Base-by-base conservation (phyloP, 2,113 vertebrate genomes). In the Meriones unguiculatus region DNA sequence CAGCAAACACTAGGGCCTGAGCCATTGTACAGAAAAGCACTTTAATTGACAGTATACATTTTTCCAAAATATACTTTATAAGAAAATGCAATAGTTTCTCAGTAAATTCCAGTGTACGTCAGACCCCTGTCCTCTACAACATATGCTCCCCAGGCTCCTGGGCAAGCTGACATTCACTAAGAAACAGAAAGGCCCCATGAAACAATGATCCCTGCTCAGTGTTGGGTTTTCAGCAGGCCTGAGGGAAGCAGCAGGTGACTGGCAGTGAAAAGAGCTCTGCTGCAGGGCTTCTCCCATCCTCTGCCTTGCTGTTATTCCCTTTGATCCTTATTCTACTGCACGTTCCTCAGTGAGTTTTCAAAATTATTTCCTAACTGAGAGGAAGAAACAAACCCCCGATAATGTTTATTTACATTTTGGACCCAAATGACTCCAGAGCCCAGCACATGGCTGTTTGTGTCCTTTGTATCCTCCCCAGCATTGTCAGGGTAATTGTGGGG, bases 1-100 rank as follows among this genome's bases (percentile, higher is more conserved):
- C n/a, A 88, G 69, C 76, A 84, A 95, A 75, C 8, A 90, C 41
- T 7, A 92, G 46, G 6, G 65, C 57, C 25, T 0, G 0, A 95
- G 4, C 89, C 94, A 91, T 91, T 94, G 91, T 97, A 97, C 95
- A 98, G 95, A 69, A 98, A 98, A 99, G 98, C 98, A 97, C 25
- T 98, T 98, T 98, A 98, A 99, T 99, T 97, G 97, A 98, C 97
- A 98, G 98, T 98, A 98, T 98, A 98, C 98, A 97, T 92, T 97
- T 97, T 98, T 97, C 98, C 98, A 99, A 99, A 99, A 99, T 99
- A 99, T 98, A 98, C 95, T 98, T 97, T 98, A 97, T 99, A 99
- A 98, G 98, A 99, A 99, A 99, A 99, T 96, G 94, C 98, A 98
- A 98, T 98, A 98, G 98, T 97, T 97, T 97, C 96, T 98, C 94